A percentile compares a stretch with the other conserved stretches of the same genome.
Conservation (phyloP, 2,888 invertebrate species). For the Caenorhabditis doughertyi region DNA sequence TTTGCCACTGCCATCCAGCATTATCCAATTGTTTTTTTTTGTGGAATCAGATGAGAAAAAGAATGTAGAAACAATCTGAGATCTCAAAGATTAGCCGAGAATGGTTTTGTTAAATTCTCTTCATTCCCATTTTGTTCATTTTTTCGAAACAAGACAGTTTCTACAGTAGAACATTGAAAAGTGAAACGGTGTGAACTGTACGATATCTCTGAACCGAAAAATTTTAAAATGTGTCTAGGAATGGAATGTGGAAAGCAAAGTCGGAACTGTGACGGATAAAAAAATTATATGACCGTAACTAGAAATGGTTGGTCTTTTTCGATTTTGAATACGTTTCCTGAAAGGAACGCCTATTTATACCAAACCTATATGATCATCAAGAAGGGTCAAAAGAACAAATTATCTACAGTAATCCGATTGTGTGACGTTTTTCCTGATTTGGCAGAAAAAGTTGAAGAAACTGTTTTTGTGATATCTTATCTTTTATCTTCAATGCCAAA, state of each 20-base stretch:
- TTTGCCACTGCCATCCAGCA: constrained; percentile 15
- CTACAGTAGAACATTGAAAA: no score
- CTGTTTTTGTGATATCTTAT: constrained; percentile 10
- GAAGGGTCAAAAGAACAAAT: no score
- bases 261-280: not conserved
- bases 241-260: not conserved
- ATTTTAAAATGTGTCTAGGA: constrained; percentile 6
- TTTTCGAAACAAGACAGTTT: no score
- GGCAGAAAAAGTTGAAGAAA: not conserved
- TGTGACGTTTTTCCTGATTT: constrained; percentile 2
- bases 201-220: no score
- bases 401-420: constrained; percentile 13
- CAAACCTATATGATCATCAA: no score
- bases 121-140: not conserved
- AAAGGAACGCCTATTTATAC: no score
- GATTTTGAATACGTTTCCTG: no score
- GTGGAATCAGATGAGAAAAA: not conserved
- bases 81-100: constrained; percentile 5
- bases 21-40: constrained; percentile 1
- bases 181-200: no score
- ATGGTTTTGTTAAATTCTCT: not conserved
- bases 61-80: constrained; percentile 18
- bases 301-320: not conserved
- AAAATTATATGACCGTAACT: not conserved
- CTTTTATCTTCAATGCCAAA: constrained; percentile 39